These are phyloP conservation scores for Pristionchus exspectatus DNA, from an alignment of 2,888 invertebrate genomes.

Conservation along the genomic window DNA sequence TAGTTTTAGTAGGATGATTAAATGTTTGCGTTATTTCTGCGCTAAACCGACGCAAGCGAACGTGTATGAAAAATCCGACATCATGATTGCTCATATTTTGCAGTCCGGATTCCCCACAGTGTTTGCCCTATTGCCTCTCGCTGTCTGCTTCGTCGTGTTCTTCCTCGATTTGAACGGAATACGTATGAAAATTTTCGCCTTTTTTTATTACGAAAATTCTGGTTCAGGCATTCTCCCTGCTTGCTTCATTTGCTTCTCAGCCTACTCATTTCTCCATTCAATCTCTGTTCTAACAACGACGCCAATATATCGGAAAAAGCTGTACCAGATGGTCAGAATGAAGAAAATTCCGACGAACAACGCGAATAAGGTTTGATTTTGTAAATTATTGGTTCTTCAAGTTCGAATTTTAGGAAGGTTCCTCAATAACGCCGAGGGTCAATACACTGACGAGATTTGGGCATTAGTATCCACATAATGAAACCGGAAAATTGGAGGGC, in stretches of 20 bases:
- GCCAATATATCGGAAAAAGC: not conserved
- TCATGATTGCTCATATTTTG: not conserved
- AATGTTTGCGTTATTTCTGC: too few species aligned
- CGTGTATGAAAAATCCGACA: too few species aligned
- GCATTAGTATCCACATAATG: not conserved
- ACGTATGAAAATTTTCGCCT: not conserved
- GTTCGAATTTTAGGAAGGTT: not conserved
- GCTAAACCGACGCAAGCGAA: too few species aligned
- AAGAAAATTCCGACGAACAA: not conserved
- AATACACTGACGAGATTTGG: not conserved
- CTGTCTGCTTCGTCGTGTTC: not conserved
- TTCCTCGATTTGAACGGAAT: slow-evolving; percentile 16
- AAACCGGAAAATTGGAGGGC: too few species aligned
- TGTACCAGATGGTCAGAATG: not conserved
- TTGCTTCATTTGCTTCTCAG: not conserved
- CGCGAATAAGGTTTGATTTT: not conserved
- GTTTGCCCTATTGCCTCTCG: not conserved
- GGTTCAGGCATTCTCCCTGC: not conserved
- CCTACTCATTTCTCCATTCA: not conserved
- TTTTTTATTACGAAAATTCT: too few species aligned
- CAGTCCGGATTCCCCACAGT: not conserved
- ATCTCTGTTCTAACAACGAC: not conserved
- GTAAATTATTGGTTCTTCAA: not conserved
- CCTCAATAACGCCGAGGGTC: not conserved
- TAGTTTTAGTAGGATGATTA: too few species aligned